Evolutionary conservation across 1,140 invertebrate species (phyloP), one percentile per base, ranked within the genome.

Genomic region (Ceratina japonica): DNA sequence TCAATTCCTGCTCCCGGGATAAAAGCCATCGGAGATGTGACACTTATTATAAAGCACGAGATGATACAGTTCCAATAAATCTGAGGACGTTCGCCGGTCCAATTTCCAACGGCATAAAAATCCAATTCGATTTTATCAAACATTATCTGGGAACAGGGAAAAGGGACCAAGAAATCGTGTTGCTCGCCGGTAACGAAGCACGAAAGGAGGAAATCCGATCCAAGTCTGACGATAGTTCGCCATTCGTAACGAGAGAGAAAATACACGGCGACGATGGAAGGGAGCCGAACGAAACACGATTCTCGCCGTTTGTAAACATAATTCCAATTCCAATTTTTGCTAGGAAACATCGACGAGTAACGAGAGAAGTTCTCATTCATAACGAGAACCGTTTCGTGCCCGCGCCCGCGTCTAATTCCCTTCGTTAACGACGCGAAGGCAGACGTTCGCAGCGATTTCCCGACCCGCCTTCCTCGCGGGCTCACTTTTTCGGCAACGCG

Each of bases 281-380:
- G 20, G 31, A 37, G 16, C 22, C 15, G 24, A 64, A 63, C 49
- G 61, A 74, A 74, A 74, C 15, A 31, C 18, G 61, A 64, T 52
- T 54, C 59, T 54, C 59, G 13, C 24, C 13, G 52, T 52, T 31
- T 22, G 72, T 64, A 54, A 74, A 37, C 16, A 54, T 63, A 62
- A 63, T 54, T 52, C 22, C 65, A 12, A 64, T 73, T 73, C 24
- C 24, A 63, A 64, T 74, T 72, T 72, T 49, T 61, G 37, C 37
- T 61, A 22, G 16, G 70, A 49, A 61, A 72, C 20, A 72, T 61
- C 70, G 16, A 24, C 4, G 16, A 7, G 69, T 71, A 72, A 49
- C 37, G 22, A 72, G 70, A 49, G 70, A 61, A 61, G 3, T 61
- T 56, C n/a, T 61, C 56, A 27, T 44, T 44, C 56, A 27, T 44